These are phyloP conservation scores for Drosophila stalkeri DNA, from an alignment of 2,888 invertebrate species.

Conservation along the genomic window DNA sequence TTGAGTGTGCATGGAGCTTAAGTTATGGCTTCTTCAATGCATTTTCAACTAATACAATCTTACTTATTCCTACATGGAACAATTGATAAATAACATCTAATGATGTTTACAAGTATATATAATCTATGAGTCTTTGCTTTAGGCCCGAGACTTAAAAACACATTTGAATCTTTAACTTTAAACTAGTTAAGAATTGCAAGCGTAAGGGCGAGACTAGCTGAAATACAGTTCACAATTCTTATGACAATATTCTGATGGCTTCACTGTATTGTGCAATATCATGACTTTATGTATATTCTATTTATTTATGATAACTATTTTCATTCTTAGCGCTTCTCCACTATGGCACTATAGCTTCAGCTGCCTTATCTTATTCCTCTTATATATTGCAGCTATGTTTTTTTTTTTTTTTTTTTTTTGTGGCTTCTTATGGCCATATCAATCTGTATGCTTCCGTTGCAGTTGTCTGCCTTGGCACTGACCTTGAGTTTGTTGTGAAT, in stretches of 20 bases:
- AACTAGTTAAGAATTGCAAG: not conserved
- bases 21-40: too few species aligned
- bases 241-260: not conserved
- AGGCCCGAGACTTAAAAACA: not conserved
- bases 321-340: not conserved
- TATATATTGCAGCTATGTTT: not conserved
- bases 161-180: not conserved
- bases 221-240: not conserved
- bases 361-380: not conserved
- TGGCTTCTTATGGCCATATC: not conserved
- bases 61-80: not conserved
- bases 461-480: conserved; percentile 5
- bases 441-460: not conserved
- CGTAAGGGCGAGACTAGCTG: not conserved
- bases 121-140: not conserved
- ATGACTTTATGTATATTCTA: not conserved
- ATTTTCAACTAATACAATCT: not conserved
- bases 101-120: not conserved
- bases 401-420: not conserved
- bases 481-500: not conserved
- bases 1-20: too few species aligned
- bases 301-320: conserved; percentile 15
- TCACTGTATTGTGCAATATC: not conserved
- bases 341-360: conserved; percentile 1
- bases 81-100: not conserved